Conservation (phyloP, 2,797 vertebrate genomes). For the Chaetodon trifasciatus region DNA sequence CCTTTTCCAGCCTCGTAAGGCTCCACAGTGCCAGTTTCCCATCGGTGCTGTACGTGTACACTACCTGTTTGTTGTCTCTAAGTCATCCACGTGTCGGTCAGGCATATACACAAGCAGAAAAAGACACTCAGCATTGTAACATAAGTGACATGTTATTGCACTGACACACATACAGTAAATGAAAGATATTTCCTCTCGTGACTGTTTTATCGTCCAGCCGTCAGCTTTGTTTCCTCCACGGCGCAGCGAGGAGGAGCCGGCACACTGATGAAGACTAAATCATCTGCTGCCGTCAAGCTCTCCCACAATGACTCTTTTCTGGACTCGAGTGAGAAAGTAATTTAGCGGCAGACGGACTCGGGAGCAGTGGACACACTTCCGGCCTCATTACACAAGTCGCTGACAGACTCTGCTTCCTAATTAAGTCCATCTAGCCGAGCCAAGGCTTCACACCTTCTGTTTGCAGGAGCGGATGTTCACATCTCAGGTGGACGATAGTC, state of each 20-base stretch:
- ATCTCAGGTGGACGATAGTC: slow-evolving; percentile 18
- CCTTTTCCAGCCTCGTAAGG: neutral
- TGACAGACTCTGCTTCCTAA: slow-evolving; percentile 56
- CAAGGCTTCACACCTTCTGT: slow-evolving; percentile 63
- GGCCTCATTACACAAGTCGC: slow-evolving; percentile 63
- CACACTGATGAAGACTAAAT: slow-evolving; percentile 61
- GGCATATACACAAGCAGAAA: slow-evolving; percentile 28
- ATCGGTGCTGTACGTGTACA: neutral
- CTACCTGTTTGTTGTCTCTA: slow-evolving; percentile 54
- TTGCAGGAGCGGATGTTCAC: slow-evolving; percentile 24
- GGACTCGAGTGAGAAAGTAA: slow-evolving; percentile 51
- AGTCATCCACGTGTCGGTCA: slow-evolving; percentile 16
- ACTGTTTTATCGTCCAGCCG: neutral
- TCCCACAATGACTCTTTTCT: slow-evolving; percentile 45
- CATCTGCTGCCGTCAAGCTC: slow-evolving; percentile 40
- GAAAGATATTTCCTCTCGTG: neutral
- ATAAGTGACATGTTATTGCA: neutral
- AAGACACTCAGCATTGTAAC: slow-evolving; percentile 28
- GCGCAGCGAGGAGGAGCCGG: neutral
- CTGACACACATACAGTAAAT: neutral
- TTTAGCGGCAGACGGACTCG: slow-evolving; percentile 29
- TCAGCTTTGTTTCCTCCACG: neutral
- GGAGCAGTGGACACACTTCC: slow-evolving; percentile 40
- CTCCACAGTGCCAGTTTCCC: neutral
- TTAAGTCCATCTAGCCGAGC: slow-evolving; percentile 48